phyloP scores from a whole-genome alignment of 2,888 invertebrate species.

The Sthenelais limicola region DNA sequence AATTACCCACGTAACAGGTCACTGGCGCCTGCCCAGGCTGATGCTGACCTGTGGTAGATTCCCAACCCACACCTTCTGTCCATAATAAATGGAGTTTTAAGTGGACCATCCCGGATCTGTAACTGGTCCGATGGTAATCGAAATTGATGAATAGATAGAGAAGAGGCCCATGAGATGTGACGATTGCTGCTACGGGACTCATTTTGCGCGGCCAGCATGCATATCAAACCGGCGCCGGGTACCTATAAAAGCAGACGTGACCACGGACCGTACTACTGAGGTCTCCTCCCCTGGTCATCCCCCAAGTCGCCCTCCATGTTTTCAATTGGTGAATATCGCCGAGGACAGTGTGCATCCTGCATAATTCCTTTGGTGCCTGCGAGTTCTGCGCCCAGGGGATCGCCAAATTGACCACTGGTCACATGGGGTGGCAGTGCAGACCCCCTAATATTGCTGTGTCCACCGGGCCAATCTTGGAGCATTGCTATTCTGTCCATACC shows the following conservation, averaged over 20 bases:
- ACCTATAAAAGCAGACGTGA: too few relatives aligned
- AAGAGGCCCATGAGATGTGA: conserved; percentile 30
- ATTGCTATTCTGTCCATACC: conserved; percentile 23
- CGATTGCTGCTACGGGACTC: conserved; percentile 19
- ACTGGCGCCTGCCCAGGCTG: conserved; percentile 17
- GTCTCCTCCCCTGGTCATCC: conserved; percentile 11
- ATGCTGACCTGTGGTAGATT: conserved; percentile 20
- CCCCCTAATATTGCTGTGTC: not conserved
- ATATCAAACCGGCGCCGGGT: too few relatives aligned
- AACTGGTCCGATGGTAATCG: conserved; percentile 39
- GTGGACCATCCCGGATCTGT: conserved; percentile 23
- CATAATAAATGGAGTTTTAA: conserved; percentile 40
- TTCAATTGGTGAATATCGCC: conserved; percentile 37
- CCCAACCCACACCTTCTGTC: conserved; percentile 27
- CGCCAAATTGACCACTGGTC: not conserved
- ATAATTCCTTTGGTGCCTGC: not conserved
- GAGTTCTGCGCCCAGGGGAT: not conserved
- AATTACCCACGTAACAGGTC: not conserved
- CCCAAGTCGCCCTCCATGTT: conserved; percentile 5
- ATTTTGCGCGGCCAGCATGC: conserved; percentile 1
- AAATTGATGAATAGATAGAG: conserved; percentile 40
- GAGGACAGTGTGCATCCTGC: conserved; percentile 13
- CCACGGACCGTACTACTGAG: not conserved
- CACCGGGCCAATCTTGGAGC: not conserved
- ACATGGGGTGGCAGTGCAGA: not conserved